Conservation (phyloP, 2,888 invertebrate species). For the Sinodicranocentrus sp. region DNA sequence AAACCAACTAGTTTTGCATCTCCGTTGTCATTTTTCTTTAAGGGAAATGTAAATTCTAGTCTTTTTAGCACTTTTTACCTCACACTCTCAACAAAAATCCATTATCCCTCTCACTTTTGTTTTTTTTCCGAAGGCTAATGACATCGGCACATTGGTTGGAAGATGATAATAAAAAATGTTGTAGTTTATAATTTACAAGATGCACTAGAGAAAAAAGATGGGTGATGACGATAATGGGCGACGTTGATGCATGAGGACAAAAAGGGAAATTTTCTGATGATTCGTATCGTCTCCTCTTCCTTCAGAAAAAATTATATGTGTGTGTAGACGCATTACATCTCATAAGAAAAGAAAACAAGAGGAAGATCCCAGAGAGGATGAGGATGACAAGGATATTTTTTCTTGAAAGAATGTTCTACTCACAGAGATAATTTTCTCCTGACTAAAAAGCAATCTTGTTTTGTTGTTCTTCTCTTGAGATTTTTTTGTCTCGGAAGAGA, state of each 20-base stretch:
- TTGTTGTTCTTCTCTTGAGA: slow-evolving; percentile 12
- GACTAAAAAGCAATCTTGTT: slow-evolving; percentile 55
- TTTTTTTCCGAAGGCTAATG: slow-evolving; percentile 39
- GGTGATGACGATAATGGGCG: slow-evolving; percentile 4
- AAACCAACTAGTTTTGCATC: too few species aligned
- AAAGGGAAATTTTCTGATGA: slow-evolving; percentile 26
- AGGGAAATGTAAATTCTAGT: too few species aligned
- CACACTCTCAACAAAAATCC: too few species aligned
- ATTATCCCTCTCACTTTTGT: slow-evolving; percentile 1
- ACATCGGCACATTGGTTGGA: slow-evolving; percentile 59
- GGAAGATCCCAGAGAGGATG: slow-evolving; percentile 19
- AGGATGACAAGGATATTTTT: slow-evolving; percentile 53
- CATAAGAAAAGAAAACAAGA: slow-evolving; percentile 14
- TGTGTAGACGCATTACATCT: not conserved
- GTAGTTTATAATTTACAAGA: too few species aligned
- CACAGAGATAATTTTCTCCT: slow-evolving; percentile 48
- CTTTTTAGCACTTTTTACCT: too few species aligned
- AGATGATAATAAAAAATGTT: too few species aligned
- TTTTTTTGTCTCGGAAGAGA: slow-evolving; percentile 30
- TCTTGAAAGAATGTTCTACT: too few species aligned
- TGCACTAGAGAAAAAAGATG: too few species aligned
- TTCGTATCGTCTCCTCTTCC: slow-evolving; percentile 28
- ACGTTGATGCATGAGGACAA: slow-evolving; percentile 54
- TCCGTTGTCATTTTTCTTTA: too few species aligned
- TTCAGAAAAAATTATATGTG: slow-evolving; percentile 27